Evolutionary conservation across 2,797 vertebrate genomes (phyloP).

Genomic region (Glyptemys insculpta): DNA sequence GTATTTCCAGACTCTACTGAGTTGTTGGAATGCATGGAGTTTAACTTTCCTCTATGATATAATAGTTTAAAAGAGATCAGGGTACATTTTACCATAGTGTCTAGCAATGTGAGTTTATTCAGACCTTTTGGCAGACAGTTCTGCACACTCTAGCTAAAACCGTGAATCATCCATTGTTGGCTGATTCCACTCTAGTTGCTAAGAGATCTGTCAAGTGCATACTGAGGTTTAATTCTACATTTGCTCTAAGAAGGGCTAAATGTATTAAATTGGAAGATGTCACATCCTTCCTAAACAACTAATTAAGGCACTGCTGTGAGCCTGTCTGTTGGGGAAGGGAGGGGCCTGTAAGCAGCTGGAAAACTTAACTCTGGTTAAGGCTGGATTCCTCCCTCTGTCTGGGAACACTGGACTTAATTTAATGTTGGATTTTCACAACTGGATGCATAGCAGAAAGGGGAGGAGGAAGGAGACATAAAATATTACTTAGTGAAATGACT

Average conservation of each 20-base stretch:
- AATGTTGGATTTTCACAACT: slow-evolving; percentile 52
- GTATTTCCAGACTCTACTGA: slow-evolving; percentile 75
- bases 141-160: slow-evolving; percentile 80
- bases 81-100: slow-evolving; percentile 83
- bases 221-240: slow-evolving; percentile 79
- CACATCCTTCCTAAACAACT: slow-evolving; percentile 79
- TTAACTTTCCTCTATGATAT: slow-evolving; percentile 81
- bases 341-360: slow-evolving; percentile 48
- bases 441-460: slow-evolving; percentile 66
- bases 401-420: slow-evolving; percentile 21
- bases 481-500: slow-evolving; percentile 23
- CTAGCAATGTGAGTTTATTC: slow-evolving; percentile 85
- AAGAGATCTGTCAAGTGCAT: slow-evolving; percentile 81
- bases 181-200: slow-evolving; percentile 77
- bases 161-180: slow-evolving; percentile 84
- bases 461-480: slow-evolving; percentile 39
- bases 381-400: slow-evolving; percentile 35
- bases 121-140: slow-evolving; percentile 81
- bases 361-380: slow-evolving; percentile 29
- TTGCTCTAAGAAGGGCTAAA: slow-evolving; percentile 73
- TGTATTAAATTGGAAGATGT: slow-evolving; percentile 77
- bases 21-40: slow-evolving; percentile 77
- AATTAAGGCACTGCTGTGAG: slow-evolving; percentile 73
- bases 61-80: slow-evolving; percentile 84
- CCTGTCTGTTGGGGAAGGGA: slow-evolving; percentile 59